Evolutionary conservation across 1,140 invertebrate genomes (phyloP), one percentile per base, ranked within the genome.

Genomic region (Bursaphelenchus mucronatus): DNA sequence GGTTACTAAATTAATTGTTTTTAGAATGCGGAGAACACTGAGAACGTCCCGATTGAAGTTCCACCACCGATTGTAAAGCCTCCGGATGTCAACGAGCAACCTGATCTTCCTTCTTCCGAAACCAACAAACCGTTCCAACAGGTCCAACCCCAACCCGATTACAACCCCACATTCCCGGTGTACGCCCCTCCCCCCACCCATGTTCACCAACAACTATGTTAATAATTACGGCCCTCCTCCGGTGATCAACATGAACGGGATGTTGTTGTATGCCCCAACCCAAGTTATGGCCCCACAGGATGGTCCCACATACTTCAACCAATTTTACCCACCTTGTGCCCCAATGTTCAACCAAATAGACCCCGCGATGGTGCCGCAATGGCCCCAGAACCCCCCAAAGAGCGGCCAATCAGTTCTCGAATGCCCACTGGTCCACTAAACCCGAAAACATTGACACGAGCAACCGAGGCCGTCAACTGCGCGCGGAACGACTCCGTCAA

Each of bases 181-280:
- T 21, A 46, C n/a, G 43, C 3, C n/a, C 1, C 39, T 61, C 10
- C 43, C 13, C 5, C 8, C 9, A 8, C n/a, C 40, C 43, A 58
- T 45, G 9, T 21, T 47, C 41, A 39, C n/a, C 13, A n/a, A 13
- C 9, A 11, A 17, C 13, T n/a, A 11, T 10, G 21, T 58, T 19
- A 17, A 15, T 19, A n/a, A 10, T 44, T 39, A 30, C n/a, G 10
- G 17, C 15, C 10, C 46, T 44, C 44, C 58, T 39, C 57, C 63
- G 19, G 45, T 56, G 19, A 57, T 63, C 45, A 66, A 66, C 44
- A 62, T 66, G 64, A 66, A 66, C 21, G 64, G 64, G 41, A 49
- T 61, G 11, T 61, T 49, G 13, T 49, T n/a, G 13, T 19, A n/a
- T 49, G 13, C 47, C 1, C 47, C 47, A 1, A 49, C 19, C n/a